These are phyloP conservation scores for Coryphaenoides rupestris DNA, from an alignment of 2,113 vertebrate species.

Conservation along the genomic window DNA sequence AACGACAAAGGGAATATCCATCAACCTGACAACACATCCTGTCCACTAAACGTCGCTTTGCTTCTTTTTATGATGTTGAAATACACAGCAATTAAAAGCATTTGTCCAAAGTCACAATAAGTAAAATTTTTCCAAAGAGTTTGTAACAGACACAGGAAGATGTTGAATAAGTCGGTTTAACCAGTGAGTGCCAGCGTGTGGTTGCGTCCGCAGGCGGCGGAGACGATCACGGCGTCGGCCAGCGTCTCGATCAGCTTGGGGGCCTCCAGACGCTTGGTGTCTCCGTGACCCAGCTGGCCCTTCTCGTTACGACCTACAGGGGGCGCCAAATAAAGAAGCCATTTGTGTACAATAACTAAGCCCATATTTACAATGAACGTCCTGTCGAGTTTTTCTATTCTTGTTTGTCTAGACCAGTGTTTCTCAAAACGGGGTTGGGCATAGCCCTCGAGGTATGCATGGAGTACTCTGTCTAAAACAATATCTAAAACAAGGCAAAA, in stretches of 20 bases:
- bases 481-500: too few relatives aligned
- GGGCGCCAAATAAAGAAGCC: neutral
- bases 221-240: slow-evolving; percentile 78
- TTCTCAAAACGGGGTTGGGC: too few relatives aligned
- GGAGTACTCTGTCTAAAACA: too few relatives aligned
- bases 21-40: neutral
- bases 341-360: neutral
- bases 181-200: slow-evolving; percentile 93
- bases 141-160: too few relatives aligned
- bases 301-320: slow-evolving; percentile 90
- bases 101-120: too few relatives aligned
- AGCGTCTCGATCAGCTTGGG: slow-evolving; percentile 86
- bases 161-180: too few relatives aligned
- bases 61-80: neutral
- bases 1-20: slow-evolving; percentile 9
- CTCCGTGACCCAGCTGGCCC: slow-evolving; percentile 91
- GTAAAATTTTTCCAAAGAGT: too few relatives aligned
- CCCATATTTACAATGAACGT: too few relatives aligned
- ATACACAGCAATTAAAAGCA: too few relatives aligned
- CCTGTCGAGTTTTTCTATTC: too few relatives aligned
- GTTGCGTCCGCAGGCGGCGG: slow-evolving; percentile 89
- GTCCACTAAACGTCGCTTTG: neutral
- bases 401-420: too few relatives aligned
- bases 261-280: slow-evolving; percentile 91
- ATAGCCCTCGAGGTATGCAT: too few relatives aligned